Evolutionary conservation across 1,140 invertebrate genomes (phyloP), one percentile per base, ranked within the genome.

Genomic region (Tenebrio molitor): DNA sequence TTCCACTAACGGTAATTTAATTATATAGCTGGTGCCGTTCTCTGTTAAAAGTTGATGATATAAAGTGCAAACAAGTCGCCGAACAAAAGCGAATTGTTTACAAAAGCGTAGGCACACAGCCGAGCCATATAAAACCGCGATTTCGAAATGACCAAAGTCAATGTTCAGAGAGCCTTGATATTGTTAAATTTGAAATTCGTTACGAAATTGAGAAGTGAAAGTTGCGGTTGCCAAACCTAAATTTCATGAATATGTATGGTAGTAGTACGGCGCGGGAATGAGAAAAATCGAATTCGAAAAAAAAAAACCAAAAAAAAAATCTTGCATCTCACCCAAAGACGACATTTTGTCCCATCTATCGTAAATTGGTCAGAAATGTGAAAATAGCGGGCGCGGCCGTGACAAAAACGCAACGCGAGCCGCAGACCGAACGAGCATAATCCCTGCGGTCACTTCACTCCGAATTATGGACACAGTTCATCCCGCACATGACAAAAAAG

Each of bases 241-340:
- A 41, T 42, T 41, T 41, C 65, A 21, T 17, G 10, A 10, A 6
- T 6, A 17, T 34, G 23, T 12, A 63, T 36, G n/a, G 5, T 3
- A 34, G 64, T 6, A 36, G 6, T 50, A 19, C 34, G 63, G 3
- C 16, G 69, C 6, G 12, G 2, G 12, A 5, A n/a, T 39, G n/a
- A 12, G 3, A 39, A 39, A 39, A 12, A n/a, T n/a, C n/a, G n/a
- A n/a, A n/a, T 39, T 39, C 46, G 46, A 53, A 58, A 69, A 64
- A 41, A 53, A n/a, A n/a, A n/a, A n/a, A n/a, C n/a, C n/a, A n/a
- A n/a, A n/a, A n/a, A n/a, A n/a, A n/a, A n/a, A n/a, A n/a, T n/a
- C n/a, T n/a, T n/a, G n/a, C n/a, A 34, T 63, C 70, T 72, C 62
- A 76, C 75, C 75, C 67, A 74, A 66, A 71, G 75, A 74, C 36